These are phyloP conservation scores for Hemiscyllium ocellatum DNA, from an alignment of 2,113 vertebrate genomes.

Conservation along the genomic window DNA sequence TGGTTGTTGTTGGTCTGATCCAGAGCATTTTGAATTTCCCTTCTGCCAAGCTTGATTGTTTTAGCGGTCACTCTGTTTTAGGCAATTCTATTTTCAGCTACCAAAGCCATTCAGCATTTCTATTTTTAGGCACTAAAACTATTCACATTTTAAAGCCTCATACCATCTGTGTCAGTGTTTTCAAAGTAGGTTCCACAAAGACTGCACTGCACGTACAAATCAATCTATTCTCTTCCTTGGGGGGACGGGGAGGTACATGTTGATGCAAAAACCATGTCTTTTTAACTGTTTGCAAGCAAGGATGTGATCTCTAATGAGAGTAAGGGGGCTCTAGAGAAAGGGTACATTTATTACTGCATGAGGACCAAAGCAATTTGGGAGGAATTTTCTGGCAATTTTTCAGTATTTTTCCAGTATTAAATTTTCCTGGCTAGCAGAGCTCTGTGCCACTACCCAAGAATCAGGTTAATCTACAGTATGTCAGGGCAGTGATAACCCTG, in stretches of 20 bases:
- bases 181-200: not conserved
- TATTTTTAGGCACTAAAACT: not conserved
- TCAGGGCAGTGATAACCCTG: not conserved
- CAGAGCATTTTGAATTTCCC: not conserved
- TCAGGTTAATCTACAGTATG: not conserved
- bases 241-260: not conserved
- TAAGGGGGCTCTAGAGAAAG: not conserved
- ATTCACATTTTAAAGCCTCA: not conserved
- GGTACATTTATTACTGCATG: not conserved
- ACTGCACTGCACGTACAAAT: not conserved
- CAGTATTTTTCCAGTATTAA: not conserved
- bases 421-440: not conserved
- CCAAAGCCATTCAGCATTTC: not conserved
- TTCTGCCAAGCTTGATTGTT: not conserved
- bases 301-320: not conserved
- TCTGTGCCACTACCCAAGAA: not conserved
- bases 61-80: not conserved
- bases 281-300: not conserved
- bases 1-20: not conserved
- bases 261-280: not conserved
- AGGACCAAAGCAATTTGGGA: not conserved
- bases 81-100: not conserved
- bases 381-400: not conserved
- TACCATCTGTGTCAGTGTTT: conserved; percentile 5
- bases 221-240: not conserved